Percentiles rank a stretch among this genome's conserved stretches.
Evolutionary conservation across 2,888 invertebrate species (phyloP).

Genomic region (Teinopalpus imperialis): DNA sequence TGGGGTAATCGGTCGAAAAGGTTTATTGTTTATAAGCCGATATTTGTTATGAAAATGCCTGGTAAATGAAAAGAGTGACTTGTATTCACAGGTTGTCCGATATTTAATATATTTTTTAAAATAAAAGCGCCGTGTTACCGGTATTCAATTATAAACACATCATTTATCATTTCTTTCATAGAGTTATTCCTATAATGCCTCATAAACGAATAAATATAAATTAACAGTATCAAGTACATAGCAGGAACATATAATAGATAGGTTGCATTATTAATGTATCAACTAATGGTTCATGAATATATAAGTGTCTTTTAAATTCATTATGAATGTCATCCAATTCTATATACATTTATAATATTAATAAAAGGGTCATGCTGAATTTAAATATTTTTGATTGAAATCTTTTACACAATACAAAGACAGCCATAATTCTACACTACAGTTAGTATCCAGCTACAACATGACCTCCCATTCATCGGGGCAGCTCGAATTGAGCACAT

Average conservation of each 20-base stretch:
- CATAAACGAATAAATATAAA: slow-evolving; percentile 11
- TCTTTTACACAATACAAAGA: too few species aligned
- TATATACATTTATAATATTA: too few species aligned
- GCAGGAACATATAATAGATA: not conserved
- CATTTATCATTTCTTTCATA: slow-evolving; percentile 55
- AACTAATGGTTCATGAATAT: not conserved
- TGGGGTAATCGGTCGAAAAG: not conserved
- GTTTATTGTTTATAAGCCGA: too few species aligned
- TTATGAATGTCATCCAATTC: too few species aligned
- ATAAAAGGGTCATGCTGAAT: too few species aligned
- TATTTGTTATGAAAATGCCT: slow-evolving; percentile 1
- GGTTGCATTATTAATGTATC: slow-evolving; percentile 2
- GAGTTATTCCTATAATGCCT: slow-evolving; percentile 46
- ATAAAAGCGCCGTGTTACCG: slow-evolving; percentile 20
- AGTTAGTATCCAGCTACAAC: too few species aligned
- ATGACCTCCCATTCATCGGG: too few species aligned
- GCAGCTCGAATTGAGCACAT: too few species aligned
- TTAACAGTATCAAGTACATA: slow-evolving; percentile 1
- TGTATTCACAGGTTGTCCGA: slow-evolving; percentile 10
- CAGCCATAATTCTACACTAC: too few species aligned
- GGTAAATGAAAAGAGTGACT: slow-evolving; percentile 1
- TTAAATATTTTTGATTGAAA: too few species aligned
- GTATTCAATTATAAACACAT: slow-evolving; percentile 42
- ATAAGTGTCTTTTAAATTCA: too few species aligned
- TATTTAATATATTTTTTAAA: slow-evolving; percentile 3